Base-by-base conservation (phyloP, 2,888 invertebrate species). In the Slavum lentiscoides region DNA sequence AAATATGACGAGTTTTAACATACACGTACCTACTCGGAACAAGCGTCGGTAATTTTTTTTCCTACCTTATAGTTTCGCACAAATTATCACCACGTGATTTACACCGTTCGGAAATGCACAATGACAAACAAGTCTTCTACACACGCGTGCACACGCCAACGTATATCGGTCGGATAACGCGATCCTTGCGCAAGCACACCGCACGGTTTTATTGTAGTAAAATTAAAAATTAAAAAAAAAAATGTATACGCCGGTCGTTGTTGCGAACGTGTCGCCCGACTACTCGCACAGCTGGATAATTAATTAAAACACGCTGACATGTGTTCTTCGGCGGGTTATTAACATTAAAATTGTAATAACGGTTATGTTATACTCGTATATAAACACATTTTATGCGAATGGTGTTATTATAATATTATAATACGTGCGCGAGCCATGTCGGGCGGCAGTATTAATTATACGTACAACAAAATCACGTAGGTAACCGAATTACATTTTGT, bases 221-320 rank as follows among this genome's bases (percentile, higher is more conserved):
- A 30, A 30, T 30, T 30, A 30, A 30, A 30, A 30, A 30, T 2
- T 30, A 2, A 30, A 30, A 30, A 30, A 30, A 30, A 39, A 17
- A 13, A 53, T 66, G 30, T 64, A 21, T 67, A 39, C 37, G 30
- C 30, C 4, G 30, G 1, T 21, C 15, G 43, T 21, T 15, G 67
- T n/a, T 43, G 43, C 43, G n/a, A 21, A 53, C n/a, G 70, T 3
- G 62, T 30, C n/a, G 61, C 49, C 55, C 62, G 53, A 66, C 17
- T 37, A 74, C 74, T 55, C 58, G 58, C 75, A 67, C 67, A 67
- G 75, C 67, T 75, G 75, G 75, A 75, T 75, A 75, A 75, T 75
- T 75, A 75, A 75, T 75, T 75, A 75, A 75, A 67, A 75, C 39
- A 75, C 43, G 67, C 67, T 75, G 67, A 75, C 75, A 75, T 39